phyloP scores from a whole-genome alignment of 2,113 vertebrate species.

The Marcusenius ussheri region DNA sequence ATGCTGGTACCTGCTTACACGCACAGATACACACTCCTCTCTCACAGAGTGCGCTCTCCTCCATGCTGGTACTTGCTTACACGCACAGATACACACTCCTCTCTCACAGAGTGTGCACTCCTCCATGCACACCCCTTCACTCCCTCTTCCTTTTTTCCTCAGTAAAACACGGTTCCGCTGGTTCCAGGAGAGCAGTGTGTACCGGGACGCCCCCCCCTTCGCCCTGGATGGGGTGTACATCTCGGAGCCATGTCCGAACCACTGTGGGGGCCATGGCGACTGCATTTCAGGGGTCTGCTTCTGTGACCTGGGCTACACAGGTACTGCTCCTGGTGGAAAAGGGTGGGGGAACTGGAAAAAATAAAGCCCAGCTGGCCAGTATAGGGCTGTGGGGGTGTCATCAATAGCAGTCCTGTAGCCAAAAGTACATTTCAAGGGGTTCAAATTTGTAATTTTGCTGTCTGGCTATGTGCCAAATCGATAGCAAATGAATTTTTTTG shows the following conservation, averaged over 20 bases:
- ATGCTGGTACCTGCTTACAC: not conserved
- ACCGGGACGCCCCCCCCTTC: slow-evolving; percentile 78
- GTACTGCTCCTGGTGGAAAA: slow-evolving; percentile 44
- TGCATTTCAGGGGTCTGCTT: slow-evolving; percentile 95
- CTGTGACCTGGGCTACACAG: slow-evolving; percentile 92
- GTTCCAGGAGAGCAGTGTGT: slow-evolving; percentile 90
- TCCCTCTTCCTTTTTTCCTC: slow-evolving; percentile 24
- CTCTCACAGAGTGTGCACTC: not conserved
- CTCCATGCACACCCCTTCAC: not conserved
- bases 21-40: too few relatives aligned
- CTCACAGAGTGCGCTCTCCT: too few relatives aligned
- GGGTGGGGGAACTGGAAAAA: not conserved
- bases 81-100: too few relatives aligned
- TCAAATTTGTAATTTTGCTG: not conserved
- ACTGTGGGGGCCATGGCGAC: slow-evolving; percentile 89
- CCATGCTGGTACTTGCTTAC: too few relatives aligned
- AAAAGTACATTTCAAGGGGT: too few relatives aligned
- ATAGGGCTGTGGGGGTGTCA: not conserved
- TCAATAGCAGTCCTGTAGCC: not conserved
- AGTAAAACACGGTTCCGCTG: slow-evolving; percentile 97
- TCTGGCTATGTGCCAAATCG: too few relatives aligned
- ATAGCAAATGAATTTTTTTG: not conserved
- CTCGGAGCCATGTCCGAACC: slow-evolving; percentile 87
- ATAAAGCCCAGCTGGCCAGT: not conserved
- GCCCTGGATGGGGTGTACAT: slow-evolving; percentile 91